Evolutionary conservation across 2,888 invertebrate genomes (phyloP), one percentile per base, ranked within the genome.

Genomic region (Cataglyphis cursor): DNA sequence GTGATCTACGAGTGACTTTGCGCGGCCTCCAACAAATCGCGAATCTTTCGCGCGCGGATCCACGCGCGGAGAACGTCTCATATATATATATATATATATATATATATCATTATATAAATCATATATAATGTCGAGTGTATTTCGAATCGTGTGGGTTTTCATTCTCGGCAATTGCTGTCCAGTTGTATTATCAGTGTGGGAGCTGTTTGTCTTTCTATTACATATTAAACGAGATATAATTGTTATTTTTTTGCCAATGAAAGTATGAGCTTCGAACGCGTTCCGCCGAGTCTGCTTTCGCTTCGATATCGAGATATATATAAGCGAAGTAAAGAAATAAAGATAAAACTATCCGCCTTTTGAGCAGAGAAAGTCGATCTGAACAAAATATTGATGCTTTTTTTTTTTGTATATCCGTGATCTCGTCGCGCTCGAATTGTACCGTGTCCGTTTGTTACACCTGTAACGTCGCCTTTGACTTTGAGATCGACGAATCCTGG

Each of bases 381-480:
- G 24, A 35, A 51, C 65, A 51, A 75, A 75, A 64, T 51, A 21
- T 65, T 65, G 65, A 48, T 75, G 15, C 54, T 61, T 76, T 68
- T 66, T 66, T 28, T 28, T 28, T 24, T 24, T 24, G 24, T 68
- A 15, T 21, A 54, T 62, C 62, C 38, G 54, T 28, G 68, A 76
- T 54, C 66, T 76, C 51, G 66, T 76, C n/a, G 66, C 51, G 66
- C 75, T 76, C 66, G 66, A 66, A 76, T 68, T 68, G 54, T 54
- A 54, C 24, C 54, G 74, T 48, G n/a, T 51, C 35, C 31, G 74
- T 62, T 35, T 35, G 65, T 64, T 75, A 64, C 44, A 75, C 51
- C 9, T 24, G 24, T 10, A 48, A 28, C 72, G 35, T 54, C 54
- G 28, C 54, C 51, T 68, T 76, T 51, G 66, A 66, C 76, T 75